These are phyloP conservation scores for Pheucticus melanocephalus DNA, from an alignment of 2,113 vertebrate genomes.

Conservation along the genomic window DNA sequence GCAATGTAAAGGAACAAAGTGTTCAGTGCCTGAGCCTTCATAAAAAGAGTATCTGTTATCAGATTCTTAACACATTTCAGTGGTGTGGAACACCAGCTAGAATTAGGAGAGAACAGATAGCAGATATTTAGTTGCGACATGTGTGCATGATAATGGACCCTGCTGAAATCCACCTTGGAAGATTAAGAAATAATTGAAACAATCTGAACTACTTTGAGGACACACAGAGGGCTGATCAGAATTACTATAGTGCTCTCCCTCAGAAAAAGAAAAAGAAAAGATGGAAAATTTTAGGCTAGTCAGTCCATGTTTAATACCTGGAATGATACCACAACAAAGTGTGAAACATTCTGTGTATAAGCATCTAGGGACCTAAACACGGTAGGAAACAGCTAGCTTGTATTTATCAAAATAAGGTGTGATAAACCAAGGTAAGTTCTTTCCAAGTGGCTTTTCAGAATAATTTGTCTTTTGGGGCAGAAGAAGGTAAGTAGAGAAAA, in stretches of 20 bases:
- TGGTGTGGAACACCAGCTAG: neutral
- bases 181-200: conserved; percentile 4
- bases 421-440: neutral
- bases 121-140: neutral
- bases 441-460: neutral
- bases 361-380: neutral
- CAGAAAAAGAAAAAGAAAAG: neutral
- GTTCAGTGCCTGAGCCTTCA: neutral
- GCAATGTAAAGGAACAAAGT: neutral
- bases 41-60: neutral
- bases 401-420: neutral
- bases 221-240: neutral
- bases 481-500: neutral
- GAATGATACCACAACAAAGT: neutral
- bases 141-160: rapidly evolving
- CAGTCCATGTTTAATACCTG: neutral
- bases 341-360: neutral
- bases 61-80: neutral
- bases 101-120: neutral
- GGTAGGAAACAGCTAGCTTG: neutral
- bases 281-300: neutral
- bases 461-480: neutral
- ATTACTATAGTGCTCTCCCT: neutral
- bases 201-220: neutral
- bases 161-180: neutral